Evolutionary conservation across 2,888 invertebrate species (phyloP), one percentile per base, ranked within the genome.

Genomic region (Scaptomyza caliginosa): DNA sequence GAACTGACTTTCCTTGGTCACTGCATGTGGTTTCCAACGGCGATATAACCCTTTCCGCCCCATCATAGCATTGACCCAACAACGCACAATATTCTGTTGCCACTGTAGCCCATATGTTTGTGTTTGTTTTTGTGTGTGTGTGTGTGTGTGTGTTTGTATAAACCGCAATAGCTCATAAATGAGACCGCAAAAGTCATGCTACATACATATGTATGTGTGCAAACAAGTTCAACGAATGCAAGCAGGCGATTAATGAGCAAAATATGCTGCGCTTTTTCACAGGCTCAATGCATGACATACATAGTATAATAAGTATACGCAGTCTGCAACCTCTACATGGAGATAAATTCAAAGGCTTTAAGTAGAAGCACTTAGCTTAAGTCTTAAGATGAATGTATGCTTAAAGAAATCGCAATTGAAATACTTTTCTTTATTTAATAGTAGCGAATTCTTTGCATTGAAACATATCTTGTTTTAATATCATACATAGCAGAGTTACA

Each of bases 1-100:
- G 56, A 66, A 73, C 73, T 83, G 77, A 76, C 73, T 83, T 83
- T 81, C 51, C 79, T 65, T 76, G 86, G 84, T 81, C 86, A 83
- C 56, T 79, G 70, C 32, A 38, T 71, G 76, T 51, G 71, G 67
- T 67, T 67, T 63, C 75, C 28, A 54, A 52, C 34, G 54, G 36
- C 51, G 55, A 62, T 62, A 13, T 13, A 32, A 13, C 32, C 13
- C 7, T 0, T 13, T 0, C 8, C 3, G 3, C 8, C 16, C 6
- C 8, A 16, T 1, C 3, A 23, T 63, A 49, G 38, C 46, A 49
- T 43, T 34, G 17, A 19, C 38, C 39, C 38, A 28, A 49, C 38
- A 28, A 49, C 26, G 65, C 46, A 64, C 56, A 39, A 32, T 49
- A 38, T 58, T 34, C 65, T 19, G n/a, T n/a, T 8, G 16, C 42